Evolutionary conservation across 64 coral and sea anemone genomes (phyloP), one percentile per base, ranked within the genome.

Genomic region (Montipora capricornis): DNA sequence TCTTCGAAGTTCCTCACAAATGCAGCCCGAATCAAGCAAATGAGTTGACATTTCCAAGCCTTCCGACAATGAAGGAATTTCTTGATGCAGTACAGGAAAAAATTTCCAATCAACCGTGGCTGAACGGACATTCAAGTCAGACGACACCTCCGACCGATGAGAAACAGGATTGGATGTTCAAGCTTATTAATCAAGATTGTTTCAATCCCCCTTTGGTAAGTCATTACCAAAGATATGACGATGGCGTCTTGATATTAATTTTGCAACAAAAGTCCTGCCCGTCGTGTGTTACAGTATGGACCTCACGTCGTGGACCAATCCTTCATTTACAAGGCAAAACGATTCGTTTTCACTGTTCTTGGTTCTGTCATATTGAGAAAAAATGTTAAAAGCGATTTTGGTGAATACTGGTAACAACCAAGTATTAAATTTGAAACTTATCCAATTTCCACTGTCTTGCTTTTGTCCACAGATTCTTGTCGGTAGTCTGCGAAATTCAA

Each of bases 161-260:
- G 14, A 70, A 85, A 11, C 59, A 86, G 45, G 82, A 86, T 3
- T 86, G 82, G 82, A 51, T 71, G 64, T 86, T 71, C 66, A 86
- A 86, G 66, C 20, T 86, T 70, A 1, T 86, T 14, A 47, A 15
- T 86, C 82, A 86, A 73, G 82, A 86, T 22, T 71, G 44, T 8
- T 73, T 73, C 46, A 50, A n/a, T 17, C 14, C 19, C 49, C 82
- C 82, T 1, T 7, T 86, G 82, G 82, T 86, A 62, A 53, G 80
- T 37, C 10, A 14, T 14, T 49, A 29, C 37, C 37, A 37, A 37
- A 37, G 37, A 37, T 37, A 37, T 37, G 37, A 37, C 37, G 37
- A 37, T 37, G 37, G 37, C 1, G 37, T 37, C 37, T 37, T 37
- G 37, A 37, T 37, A 37, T 37, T 37, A 37, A 37, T 37, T 37